Evolutionary conservation across 53 echinoderm and acorn worm species (phyloP).

Genomic region (Holothuria scabra): DNA sequence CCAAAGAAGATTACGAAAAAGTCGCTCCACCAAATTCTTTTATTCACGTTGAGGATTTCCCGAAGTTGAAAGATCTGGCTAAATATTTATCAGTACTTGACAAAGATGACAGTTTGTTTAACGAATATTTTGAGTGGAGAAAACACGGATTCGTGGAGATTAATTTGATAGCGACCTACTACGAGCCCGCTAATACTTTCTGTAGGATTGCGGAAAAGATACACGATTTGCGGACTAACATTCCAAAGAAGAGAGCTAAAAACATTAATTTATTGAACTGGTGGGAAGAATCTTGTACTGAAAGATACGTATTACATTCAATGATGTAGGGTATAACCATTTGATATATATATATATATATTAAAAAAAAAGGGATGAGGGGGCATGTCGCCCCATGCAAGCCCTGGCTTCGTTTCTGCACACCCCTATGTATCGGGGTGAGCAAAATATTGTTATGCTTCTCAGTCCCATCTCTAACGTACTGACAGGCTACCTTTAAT

Average conservation of each 20-base stretch:
- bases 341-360: no score
- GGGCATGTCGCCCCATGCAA: no score
- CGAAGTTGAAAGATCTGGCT: constrained; percentile 1
- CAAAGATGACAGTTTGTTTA: constrained; percentile 1
- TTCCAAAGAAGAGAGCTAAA: no score
- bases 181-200: neutral
- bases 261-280: neutral
- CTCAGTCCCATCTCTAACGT: no score
- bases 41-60: constrained; percentile 30
- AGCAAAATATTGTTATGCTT: no score
- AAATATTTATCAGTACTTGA: constrained; percentile 13
- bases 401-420: no score
- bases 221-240: neutral
- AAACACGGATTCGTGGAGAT: neutral
- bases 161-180: neutral
- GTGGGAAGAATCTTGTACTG: neutral
- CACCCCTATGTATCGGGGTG: no score
- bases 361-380: no score
- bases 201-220: constrained; percentile 28
- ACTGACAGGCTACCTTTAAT: no score
- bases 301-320: neutral
- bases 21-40: constrained; percentile 31
- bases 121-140: constrained; percentile 34
- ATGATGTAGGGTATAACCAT: no score
- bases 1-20: constrained; percentile 20